Evolutionary conservation across 1,140 invertebrate species (phyloP).

Genomic region (Kradibia gibbosae): DNA sequence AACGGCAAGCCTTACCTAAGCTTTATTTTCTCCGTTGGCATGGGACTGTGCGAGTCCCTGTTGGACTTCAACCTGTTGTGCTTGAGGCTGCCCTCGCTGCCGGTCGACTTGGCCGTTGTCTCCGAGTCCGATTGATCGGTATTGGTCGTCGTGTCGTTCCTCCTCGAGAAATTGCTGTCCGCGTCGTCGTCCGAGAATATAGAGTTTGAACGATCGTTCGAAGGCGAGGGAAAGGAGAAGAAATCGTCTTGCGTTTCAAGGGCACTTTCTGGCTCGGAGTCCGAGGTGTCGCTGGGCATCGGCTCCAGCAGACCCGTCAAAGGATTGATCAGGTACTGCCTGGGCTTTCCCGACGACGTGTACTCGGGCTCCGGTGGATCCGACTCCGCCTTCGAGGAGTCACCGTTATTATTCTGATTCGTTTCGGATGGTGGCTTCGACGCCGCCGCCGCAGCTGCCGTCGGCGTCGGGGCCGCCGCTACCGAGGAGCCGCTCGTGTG

Average conservation of each 20-base stretch:
- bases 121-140: slow-evolving; percentile 79
- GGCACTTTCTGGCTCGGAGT: slow-evolving; percentile 71
- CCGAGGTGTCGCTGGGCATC: slow-evolving; percentile 79
- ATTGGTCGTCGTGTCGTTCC: slow-evolving; percentile 72
- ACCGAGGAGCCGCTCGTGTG: background rate
- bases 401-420: slow-evolving; percentile 53
- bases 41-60: slow-evolving; percentile 67
- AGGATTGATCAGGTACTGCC: slow-evolving; percentile 89
- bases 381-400: slow-evolving; percentile 56
- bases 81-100: slow-evolving; percentile 72
- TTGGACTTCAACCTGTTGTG: slow-evolving; percentile 68
- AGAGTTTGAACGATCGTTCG: slow-evolving; percentile 76
- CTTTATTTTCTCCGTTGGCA: slow-evolving; percentile 85
- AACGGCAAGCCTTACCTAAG: slow-evolving; percentile 71
- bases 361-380: slow-evolving; percentile 64
- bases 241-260: slow-evolving; percentile 74
- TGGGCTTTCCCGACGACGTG: slow-evolving; percentile 75
- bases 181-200: slow-evolving; percentile 77
- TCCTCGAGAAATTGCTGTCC: slow-evolving; percentile 71
- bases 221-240: slow-evolving; percentile 74
- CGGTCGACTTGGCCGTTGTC: slow-evolving; percentile 74
- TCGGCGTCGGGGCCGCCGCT: slow-evolving; percentile 5
- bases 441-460: background rate
- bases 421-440: slow-evolving; percentile 42
- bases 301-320: slow-evolving; percentile 89